phyloP scores from a whole-genome alignment of 2,113 vertebrate genomes.

The Tapirus terrestris region DNA sequence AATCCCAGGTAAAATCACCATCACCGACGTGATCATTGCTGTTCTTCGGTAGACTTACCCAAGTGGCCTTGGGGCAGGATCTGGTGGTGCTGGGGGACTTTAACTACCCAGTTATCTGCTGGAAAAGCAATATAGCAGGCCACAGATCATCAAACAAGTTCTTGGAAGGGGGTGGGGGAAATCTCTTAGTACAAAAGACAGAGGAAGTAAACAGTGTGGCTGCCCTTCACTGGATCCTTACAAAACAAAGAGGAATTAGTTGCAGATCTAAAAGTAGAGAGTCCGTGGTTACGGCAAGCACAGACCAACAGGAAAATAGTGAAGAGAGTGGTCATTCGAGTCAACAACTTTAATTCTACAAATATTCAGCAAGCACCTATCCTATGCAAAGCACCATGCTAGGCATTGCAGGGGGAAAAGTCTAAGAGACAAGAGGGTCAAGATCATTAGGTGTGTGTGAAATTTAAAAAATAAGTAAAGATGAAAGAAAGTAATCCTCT shows the following conservation, averaged over 20 bases:
- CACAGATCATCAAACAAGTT: slow-evolving; percentile 84
- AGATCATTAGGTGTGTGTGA: not conserved
- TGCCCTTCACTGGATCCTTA: slow-evolving; percentile 61
- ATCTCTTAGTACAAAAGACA: slow-evolving; percentile 70
- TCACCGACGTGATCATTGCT: slow-evolving; percentile 68
- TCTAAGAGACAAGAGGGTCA: slow-evolving; percentile 14
- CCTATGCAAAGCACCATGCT: slow-evolving; percentile 74
- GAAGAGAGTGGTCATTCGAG: slow-evolving; percentile 25
- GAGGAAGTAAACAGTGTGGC: slow-evolving; percentile 22
- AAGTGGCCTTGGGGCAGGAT: slow-evolving; percentile 82
- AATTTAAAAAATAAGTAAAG: not conserved
- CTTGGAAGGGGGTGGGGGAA: slow-evolving; percentile 66
- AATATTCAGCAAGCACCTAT: slow-evolving; percentile 57
- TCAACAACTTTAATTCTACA: not conserved
- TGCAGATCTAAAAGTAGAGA: slow-evolving; percentile 55
- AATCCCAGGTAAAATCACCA: slow-evolving; percentile 68
- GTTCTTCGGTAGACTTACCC: slow-evolving; percentile 80
- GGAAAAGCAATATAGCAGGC: slow-evolving; percentile 85
- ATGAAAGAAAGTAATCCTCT: slow-evolving; percentile 19
- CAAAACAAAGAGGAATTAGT: slow-evolving; percentile 73
- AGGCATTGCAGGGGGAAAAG: not conserved
- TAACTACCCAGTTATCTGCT: slow-evolving; percentile 85
- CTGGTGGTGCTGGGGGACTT: slow-evolving; percentile 83
- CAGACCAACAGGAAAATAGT: not conserved
- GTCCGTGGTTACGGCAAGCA: slow-evolving; percentile 69